A percentile compares a stretch with the other conserved stretches of the same genome.
Conservation (phyloP, 2,888 invertebrate species). For the Ophonus ardosiacus region DNA sequence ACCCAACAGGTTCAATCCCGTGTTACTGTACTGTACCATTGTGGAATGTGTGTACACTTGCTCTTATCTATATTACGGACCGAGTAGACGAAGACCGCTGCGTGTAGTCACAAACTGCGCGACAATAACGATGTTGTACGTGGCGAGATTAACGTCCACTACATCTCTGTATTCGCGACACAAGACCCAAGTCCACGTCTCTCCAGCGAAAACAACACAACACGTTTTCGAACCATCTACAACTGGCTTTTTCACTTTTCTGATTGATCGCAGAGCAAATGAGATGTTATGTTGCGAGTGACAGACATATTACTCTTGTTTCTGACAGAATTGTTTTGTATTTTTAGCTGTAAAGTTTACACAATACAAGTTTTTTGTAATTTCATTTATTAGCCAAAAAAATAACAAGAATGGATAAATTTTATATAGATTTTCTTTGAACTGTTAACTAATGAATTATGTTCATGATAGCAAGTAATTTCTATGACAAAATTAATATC, state of each 20-base stretch:
- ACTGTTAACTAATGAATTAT: too few relatives aligned
- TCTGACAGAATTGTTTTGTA: too few relatives aligned
- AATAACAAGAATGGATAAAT: too few relatives aligned
- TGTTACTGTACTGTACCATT: neutral
- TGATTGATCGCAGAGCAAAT: neutral
- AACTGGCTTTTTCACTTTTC: neutral
- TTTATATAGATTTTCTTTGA: too few relatives aligned
- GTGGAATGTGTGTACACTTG: constrained; percentile 50
- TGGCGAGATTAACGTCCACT: constrained; percentile 42
- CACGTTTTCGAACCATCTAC: neutral
- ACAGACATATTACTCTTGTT: too few relatives aligned
- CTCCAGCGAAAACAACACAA: neutral
- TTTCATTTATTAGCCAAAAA: too few relatives aligned
- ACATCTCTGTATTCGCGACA: constrained; percentile 1
- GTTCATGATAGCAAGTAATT: too few relatives aligned
- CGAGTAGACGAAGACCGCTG: constrained; percentile 16
- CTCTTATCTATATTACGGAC: constrained; percentile 56
- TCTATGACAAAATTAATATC: too few relatives aligned
- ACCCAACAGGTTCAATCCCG: neutral
- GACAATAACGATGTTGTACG: constrained; percentile 54
- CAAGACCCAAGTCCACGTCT: too few relatives aligned
- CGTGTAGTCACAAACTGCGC: constrained; percentile 53
- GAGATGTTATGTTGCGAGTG: neutral
- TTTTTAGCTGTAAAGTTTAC: too few relatives aligned
- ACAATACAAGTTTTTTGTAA: too few relatives aligned